phyloP scores from a whole-genome alignment of 2,113 vertebrate genomes.

The Dromaius novaehollandiae region DNA sequence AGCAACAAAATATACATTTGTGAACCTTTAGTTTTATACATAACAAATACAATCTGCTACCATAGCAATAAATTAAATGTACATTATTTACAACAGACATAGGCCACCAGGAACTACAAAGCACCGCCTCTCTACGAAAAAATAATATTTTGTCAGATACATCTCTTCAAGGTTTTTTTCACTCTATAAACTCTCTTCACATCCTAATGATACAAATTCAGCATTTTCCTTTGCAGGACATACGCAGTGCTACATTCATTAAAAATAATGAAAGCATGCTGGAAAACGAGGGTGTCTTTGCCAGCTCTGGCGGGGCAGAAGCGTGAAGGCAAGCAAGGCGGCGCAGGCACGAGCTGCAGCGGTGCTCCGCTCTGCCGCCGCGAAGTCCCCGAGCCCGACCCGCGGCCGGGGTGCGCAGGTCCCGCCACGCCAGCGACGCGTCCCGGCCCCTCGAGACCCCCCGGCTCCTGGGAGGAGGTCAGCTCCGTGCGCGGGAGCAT shows the following conservation, averaged over 20 bases:
- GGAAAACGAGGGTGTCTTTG: neutral
- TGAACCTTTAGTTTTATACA: conserved; percentile 83
- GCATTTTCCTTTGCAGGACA: conserved; percentile 21
- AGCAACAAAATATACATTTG: conserved; percentile 90
- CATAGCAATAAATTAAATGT: conserved; percentile 88
- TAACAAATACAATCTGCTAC: conserved; percentile 83
- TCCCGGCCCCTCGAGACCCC: too few species aligned
- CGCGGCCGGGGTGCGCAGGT: too few species aligned
- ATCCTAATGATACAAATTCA: conserved; percentile 3
- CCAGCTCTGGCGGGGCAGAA: neutral
- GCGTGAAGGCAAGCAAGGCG: neutral
- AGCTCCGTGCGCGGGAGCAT: too few species aligned
- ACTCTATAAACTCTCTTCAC: conserved; percentile 61
- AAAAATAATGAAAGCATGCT: conserved; percentile 46
- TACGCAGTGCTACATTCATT: conserved; percentile 35
- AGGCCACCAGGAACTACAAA: conserved; percentile 75
- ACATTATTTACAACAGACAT: conserved; percentile 86
- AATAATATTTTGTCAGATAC: conserved; percentile 64
- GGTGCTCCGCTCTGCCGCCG: neutral
- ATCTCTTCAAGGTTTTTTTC: conserved; percentile 25
- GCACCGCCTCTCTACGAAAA: conserved; percentile 71
- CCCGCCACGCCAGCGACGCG: too few species aligned
- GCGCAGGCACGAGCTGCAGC: accelerated
- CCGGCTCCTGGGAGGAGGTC: too few species aligned
- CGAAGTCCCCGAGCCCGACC: too few species aligned